Base-by-base conservation (phyloP, 2,113 vertebrate genomes). In the Leuciscus idus region DNA sequence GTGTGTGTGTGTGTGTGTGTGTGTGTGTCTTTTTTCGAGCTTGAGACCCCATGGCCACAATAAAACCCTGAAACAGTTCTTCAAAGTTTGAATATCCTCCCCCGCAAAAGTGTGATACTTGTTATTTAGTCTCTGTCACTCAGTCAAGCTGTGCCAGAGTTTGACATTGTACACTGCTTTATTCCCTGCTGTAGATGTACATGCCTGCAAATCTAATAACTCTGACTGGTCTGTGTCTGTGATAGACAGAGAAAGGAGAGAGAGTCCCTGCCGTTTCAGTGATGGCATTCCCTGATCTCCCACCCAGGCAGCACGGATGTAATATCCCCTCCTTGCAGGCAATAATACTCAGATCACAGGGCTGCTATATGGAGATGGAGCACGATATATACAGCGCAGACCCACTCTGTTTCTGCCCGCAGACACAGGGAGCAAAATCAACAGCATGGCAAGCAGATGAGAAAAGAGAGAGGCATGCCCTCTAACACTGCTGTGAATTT, bases 311-410 rank as follows among this genome's bases (percentile, higher is more conserved):
- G 83, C 76, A 78, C 39, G 30, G 74, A 84, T 59, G 50, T 83
- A 88, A 88, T 86, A 73, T 82, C 57, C 57, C 84, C 80, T 76
- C 82, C 77, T 61, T 72, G 74, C 26, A 81, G 84, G 81, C 84
- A 90, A 86, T 81, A 89, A 81, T 78, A 84, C 81, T 50, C 70
- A 86, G 88, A 87, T 89, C 83, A 82, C 64, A 88, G 87, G 39
- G 15, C 28, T 55, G 52, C 74, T 84, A 55, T 77, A 75, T 48
- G 17, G 81, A 89, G 88, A 90, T 91, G 87, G 88, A 57, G 75
- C 80, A 61, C 62, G 70, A 81, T 88, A 64, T 70, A 79, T 84
- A 83, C 55, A 28, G 80, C n/a, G n/a, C 77, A 48, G 3, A 59
- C 52, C 36, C 46, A 84, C 61, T 70, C 33, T 9, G 46, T 62